phyloP scores from a whole-genome alignment of 2,113 vertebrate species.

The Platanista minor region DNA sequence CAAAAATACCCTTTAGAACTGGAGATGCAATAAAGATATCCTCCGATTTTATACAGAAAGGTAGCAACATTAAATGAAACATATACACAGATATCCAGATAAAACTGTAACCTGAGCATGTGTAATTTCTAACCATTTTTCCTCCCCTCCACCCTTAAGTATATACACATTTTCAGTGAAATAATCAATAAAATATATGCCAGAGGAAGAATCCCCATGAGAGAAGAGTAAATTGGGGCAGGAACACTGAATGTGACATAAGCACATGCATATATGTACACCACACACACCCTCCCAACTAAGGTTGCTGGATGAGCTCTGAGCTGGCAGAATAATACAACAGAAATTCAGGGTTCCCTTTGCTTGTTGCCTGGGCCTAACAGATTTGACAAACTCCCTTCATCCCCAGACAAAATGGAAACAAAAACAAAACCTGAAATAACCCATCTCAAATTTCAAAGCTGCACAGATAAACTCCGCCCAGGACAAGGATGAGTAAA shows the following conservation, averaged over 20 bases:
- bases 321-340: background rate
- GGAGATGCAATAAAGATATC: background rate
- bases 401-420: background rate
- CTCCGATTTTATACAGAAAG: background rate
- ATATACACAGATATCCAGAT: background rate
- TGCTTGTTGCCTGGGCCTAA: background rate
- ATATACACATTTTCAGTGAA: background rate
- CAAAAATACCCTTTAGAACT: background rate
- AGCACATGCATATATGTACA: background rate
- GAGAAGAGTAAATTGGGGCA: background rate
- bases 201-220: background rate
- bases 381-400: background rate
- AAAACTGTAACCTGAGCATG: background rate
- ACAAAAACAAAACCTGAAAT: background rate
- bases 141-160: background rate
- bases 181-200: background rate
- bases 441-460: background rate
- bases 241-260: background rate
- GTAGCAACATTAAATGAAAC: background rate
- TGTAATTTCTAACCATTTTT: background rate
- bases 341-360: background rate
- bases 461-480: background rate
- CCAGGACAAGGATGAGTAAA: background rate
- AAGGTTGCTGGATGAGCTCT: background rate
- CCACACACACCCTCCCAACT: background rate